These are phyloP conservation scores for Leptinotarsa peninsularis DNA, from an alignment of 2,888 invertebrate genomes.

Conservation along the genomic window DNA sequence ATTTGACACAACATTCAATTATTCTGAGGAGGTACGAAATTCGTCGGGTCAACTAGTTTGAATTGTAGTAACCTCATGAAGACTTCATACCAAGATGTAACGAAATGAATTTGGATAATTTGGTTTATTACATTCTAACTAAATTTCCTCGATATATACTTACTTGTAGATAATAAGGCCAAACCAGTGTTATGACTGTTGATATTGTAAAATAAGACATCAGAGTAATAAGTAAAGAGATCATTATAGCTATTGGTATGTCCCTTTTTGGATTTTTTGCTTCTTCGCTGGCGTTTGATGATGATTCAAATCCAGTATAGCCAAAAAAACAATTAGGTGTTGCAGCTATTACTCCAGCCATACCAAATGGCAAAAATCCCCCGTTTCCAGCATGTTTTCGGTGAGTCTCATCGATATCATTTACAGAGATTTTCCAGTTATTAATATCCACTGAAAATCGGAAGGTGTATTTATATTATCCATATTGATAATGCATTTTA, in stretches of 20 bases:
- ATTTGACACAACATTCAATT: no score
- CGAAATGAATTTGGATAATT: no score
- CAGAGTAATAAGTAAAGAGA: conserved; percentile 85
- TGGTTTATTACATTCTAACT: no score
- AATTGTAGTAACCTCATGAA: no score
- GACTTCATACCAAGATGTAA: no score
- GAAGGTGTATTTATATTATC: neutral
- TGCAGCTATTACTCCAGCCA: conserved; percentile 83
- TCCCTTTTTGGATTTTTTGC: conserved; percentile 87
- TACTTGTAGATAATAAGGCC: conserved; percentile 84
- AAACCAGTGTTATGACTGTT: conserved; percentile 86
- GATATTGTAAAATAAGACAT: conserved; percentile 92
- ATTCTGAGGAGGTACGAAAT: no score
- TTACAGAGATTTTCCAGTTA: conserved; percentile 81
- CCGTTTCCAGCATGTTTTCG: conserved; percentile 69
- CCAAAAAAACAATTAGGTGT: conserved; percentile 91
- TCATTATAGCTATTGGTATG: conserved; percentile 89
- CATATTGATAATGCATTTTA: no score
- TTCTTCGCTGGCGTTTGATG: conserved; percentile 89
- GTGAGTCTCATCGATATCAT: conserved; percentile 67
- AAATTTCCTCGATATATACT: neutral
- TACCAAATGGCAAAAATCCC: conserved; percentile 88
- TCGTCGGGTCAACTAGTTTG: no score
- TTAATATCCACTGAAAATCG: conserved; percentile 73
- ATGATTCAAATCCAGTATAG: conserved; percentile 94